These are phyloP conservation scores for Crocodylus rhombifer DNA, from an alignment of 2,797 vertebrate genomes.

Conservation along the genomic window DNA sequence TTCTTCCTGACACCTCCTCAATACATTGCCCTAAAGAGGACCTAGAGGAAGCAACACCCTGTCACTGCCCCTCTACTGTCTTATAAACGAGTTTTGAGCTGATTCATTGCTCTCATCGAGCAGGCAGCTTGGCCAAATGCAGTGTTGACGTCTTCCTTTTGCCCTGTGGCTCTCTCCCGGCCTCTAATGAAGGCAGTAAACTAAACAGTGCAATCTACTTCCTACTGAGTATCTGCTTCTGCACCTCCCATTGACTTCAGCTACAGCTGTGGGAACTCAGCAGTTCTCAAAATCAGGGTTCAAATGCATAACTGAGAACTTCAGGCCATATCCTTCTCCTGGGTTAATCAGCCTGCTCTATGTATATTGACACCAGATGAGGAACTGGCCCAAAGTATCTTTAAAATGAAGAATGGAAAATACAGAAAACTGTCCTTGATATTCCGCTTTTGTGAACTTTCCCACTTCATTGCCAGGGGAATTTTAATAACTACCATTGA, in stretches of 20 bases:
- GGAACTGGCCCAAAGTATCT: background rate
- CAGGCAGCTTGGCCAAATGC: background rate
- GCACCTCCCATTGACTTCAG: background rate
- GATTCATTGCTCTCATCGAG: conserved; percentile 39
- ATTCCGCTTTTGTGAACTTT: conserved; percentile 55
- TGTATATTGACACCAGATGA: conserved; percentile 7
- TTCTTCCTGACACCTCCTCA: conserved; percentile 22
- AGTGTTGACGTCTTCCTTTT: background rate
- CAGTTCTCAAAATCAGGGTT: conserved; percentile 10
- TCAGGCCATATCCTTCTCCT: background rate
- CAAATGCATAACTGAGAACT: background rate
- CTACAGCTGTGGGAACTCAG: background rate
- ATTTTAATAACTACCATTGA: conserved; percentile 21
- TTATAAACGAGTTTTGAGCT: conserved; percentile 45
- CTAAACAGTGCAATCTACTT: background rate
- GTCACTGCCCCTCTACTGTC: conserved; percentile 26
- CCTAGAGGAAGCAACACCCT: background rate
- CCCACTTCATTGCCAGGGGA: conserved; percentile 31
- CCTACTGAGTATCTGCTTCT: background rate
- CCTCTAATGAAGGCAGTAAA: background rate
- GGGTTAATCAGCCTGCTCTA: background rate
- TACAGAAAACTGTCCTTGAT: background rate
- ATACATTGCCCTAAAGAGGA: conserved; percentile 6
- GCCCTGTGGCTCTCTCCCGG: background rate
- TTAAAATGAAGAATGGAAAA: conserved; percentile 2